A percentile compares a stretch with the other conserved stretches of the same genome.
These are phyloP conservation scores for Eristalinus aeneus DNA, from an alignment of 2,888 invertebrate genomes.

Conservation along the genomic window DNA sequence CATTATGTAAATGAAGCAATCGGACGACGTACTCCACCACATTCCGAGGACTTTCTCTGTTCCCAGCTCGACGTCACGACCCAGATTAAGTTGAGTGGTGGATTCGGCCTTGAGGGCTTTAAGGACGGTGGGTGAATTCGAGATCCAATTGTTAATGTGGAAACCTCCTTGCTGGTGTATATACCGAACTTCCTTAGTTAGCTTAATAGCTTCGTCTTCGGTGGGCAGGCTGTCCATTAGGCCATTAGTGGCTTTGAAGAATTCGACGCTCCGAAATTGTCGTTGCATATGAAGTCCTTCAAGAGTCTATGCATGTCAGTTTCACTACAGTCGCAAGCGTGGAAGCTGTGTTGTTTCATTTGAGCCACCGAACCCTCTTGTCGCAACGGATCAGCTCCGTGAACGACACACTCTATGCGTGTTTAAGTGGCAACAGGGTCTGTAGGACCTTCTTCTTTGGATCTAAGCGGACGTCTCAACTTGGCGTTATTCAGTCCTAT, in stretches of 20 bases:
- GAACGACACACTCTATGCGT: slow-evolving; percentile 54
- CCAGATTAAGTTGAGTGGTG: background rate
- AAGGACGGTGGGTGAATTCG: background rate
- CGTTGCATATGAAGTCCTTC: background rate
- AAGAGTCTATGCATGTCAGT: background rate
- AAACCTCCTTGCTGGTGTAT: too few relatives aligned
- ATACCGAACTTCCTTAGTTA: too few relatives aligned
- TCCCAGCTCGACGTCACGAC: slow-evolving; percentile 1
- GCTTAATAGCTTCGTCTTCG: background rate
- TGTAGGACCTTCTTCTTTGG: too few relatives aligned
- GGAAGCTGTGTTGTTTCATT: too few relatives aligned
- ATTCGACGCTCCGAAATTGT: too few relatives aligned
- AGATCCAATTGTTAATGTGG: background rate
- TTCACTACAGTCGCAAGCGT: too few relatives aligned
- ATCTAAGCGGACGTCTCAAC: too few relatives aligned
- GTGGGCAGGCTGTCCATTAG: background rate
- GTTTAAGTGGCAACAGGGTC: slow-evolving; percentile 52
- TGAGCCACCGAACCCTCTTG: too few relatives aligned
- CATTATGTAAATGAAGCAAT: slow-evolving; percentile 36
- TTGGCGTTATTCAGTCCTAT: too few relatives aligned
- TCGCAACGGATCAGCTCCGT: background rate
- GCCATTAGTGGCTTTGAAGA: too few relatives aligned
- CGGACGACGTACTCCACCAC: slow-evolving; percentile 39
- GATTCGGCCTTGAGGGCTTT: background rate
- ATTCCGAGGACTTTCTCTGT: slow-evolving; percentile 52